Base-by-base conservation (phyloP, 2,888 invertebrate species). In the Leptopilina drosophilae region DNA sequence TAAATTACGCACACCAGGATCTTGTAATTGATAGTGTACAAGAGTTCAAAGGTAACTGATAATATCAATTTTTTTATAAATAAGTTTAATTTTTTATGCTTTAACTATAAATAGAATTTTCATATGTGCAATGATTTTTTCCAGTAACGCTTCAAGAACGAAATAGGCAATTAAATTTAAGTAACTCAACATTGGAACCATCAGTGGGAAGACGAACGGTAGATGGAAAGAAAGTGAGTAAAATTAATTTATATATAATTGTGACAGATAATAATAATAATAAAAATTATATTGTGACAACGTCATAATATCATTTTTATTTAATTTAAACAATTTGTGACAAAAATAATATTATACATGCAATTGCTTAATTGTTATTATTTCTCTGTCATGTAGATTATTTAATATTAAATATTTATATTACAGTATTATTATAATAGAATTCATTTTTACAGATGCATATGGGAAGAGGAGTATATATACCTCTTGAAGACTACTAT, bases 381-480 rank as follows among this genome's bases (percentile, higher is more conserved):
- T 26, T 26, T 26, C 26, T 26, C 26, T 26, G 26, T 26, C 1
- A 26, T 26, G 26, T 26, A 26, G 26, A 26, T 26, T 26, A 26
- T 26, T 26, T 26, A 26, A 26, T 26, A 26, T 26, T 26, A 49
- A 12, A 49, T 53, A 53, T 53, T 59, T 59, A n/a, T n/a, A 59
- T 59, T 59, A 42, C 14, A n/a, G 14, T 14, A 53, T 53, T 59
- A 59, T 59, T 59, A 59, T 59, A 59, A 6, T 59, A 14, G 5
- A 53, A 53, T 14, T 53, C 53, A 53, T 53, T 59, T 59, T 59
- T 59, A 59, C n/a, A 59, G 59, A 59, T 59, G 59, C 59, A 59
- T 59, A 59, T 59, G 14, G 59, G 59, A 59, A 12, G 59, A 59
- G 59, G 59, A 59, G 6, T 59, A 4, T 59, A 59, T 59, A 59